phyloP scores from a whole-genome alignment of 2,888 invertebrate species.

The Hirtodrosophila cameraria region DNA sequence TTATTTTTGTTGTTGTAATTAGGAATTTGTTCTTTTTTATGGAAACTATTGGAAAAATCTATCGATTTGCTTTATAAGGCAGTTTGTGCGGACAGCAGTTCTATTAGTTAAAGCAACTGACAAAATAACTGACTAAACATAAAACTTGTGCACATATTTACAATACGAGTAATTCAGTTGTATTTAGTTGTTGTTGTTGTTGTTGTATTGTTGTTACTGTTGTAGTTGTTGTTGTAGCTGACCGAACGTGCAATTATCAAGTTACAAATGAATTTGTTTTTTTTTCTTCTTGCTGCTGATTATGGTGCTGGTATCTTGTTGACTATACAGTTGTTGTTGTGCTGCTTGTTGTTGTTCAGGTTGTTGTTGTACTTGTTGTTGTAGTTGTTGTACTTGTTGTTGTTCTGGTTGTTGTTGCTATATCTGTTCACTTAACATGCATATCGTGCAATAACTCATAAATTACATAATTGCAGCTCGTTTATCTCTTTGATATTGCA shows the following conservation, averaged over 20 bases:
- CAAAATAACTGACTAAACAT: conserved; percentile 4
- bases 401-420: conserved; percentile 8
- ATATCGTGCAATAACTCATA: conserved; percentile 57
- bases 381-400: too few species aligned
- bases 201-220: too few species aligned
- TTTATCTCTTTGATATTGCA: conserved; percentile 46
- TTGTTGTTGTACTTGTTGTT: conserved; percentile 10
- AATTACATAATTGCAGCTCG: conserved; percentile 67
- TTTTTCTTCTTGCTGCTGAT: conserved; percentile 34
- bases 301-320: conserved; percentile 45
- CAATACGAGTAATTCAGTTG: conserved; percentile 37
- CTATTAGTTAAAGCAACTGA: conserved; percentile 24
- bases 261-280: conserved; percentile 55
- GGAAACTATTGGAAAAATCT: conserved; percentile 10
- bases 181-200: conserved; percentile 6
- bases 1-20: conserved; percentile 18
- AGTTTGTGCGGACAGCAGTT: conserved; percentile 33
- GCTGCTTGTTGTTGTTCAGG: conserved; percentile 7
- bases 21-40: conserved; percentile 14
- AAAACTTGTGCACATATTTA: conserved; percentile 12
- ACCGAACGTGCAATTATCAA: conserved; percentile 71
- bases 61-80: conserved; percentile 28
- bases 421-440: conserved; percentile 36
- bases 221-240: conserved; percentile 13
- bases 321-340: conserved; percentile 25